Conservation (phyloP, 1,140 invertebrate genomes). For the Popillia japonica region DNA sequence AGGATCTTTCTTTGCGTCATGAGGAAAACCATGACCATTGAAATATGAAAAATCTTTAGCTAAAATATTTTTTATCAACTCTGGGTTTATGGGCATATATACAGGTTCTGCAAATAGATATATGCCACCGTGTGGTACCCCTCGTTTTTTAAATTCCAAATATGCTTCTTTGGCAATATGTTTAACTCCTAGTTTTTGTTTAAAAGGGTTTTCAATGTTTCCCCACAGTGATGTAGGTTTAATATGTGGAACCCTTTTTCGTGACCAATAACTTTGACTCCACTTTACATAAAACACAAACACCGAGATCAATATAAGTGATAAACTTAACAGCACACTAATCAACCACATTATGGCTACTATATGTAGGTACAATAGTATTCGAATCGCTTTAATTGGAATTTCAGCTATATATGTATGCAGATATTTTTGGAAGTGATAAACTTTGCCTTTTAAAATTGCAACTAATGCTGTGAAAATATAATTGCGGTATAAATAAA, state of each 20-base stretch:
- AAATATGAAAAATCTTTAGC: constrained; percentile 64
- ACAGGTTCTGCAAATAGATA: constrained; percentile 10
- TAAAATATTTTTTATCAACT: constrained; percentile 64
- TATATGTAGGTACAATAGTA: no score
- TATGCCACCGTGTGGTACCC: background rate
- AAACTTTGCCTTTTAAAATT: no score
- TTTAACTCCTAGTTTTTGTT: background rate
- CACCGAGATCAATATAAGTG: background rate
- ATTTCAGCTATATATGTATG: no score
- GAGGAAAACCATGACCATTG: constrained; percentile 58
- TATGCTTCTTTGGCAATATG: background rate
- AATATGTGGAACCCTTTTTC: constrained; percentile 39
- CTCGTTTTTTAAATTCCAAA: constrained; percentile 2
- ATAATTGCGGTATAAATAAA: no score
- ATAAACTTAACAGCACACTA: background rate
- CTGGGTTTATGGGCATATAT: constrained; percentile 57
- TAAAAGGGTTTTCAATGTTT: constrained; percentile 46
- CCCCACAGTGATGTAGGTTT: constrained; percentile 44
- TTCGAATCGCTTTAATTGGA: no score
- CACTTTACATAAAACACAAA: constrained; percentile 38
- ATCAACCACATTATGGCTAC: background rate
- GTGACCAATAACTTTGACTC: constrained; percentile 42
- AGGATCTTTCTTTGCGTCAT: constrained; percentile 59
- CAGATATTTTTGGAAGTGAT: no score
- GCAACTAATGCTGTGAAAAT: no score